These are phyloP conservation scores for Enteromius radiatus DNA, from an alignment of 2,797 vertebrate genomes.

Conservation along the genomic window DNA sequence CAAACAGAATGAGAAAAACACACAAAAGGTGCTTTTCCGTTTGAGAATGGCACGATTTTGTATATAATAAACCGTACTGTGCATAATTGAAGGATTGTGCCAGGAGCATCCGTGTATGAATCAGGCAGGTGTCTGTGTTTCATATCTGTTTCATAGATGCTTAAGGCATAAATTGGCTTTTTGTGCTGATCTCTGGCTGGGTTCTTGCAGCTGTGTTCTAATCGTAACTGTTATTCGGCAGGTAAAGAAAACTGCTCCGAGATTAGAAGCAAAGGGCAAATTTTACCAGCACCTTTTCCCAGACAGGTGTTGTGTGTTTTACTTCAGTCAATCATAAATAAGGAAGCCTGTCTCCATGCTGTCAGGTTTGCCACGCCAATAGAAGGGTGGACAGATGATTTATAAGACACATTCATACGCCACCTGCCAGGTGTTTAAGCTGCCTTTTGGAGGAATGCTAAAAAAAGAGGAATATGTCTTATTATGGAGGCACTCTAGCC, in stretches of 20 bases:
- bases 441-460: conserved; percentile 46
- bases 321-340: conserved; percentile 61
- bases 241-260: conserved; percentile 23
- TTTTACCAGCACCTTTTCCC: conserved; percentile 28
- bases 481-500: conserved; percentile 35
- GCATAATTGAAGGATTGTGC: conserved; percentile 6
- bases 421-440: conserved; percentile 56
- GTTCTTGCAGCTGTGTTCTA: conserved; percentile 29
- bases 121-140: conserved; percentile 15
- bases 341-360: conserved; percentile 50
- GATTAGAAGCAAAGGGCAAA: conserved; percentile 29
- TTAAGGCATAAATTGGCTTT: conserved; percentile 23
- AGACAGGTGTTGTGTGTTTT: conserved; percentile 50
- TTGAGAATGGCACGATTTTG: conserved; percentile 21
- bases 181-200: conserved; percentile 28
- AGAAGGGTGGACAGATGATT: conserved; percentile 52
- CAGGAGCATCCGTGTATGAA: not conserved
- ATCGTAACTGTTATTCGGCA: conserved; percentile 18
- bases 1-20: conserved; percentile 52
- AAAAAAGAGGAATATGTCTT: conserved; percentile 38
- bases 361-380: conserved; percentile 52
- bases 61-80: not conserved
- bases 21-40: conserved; percentile 22
- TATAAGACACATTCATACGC: conserved; percentile 43
- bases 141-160: conserved; percentile 10